Conservation (phyloP, 2,888 invertebrate genomes). For the Drosophila testacea region DNA sequence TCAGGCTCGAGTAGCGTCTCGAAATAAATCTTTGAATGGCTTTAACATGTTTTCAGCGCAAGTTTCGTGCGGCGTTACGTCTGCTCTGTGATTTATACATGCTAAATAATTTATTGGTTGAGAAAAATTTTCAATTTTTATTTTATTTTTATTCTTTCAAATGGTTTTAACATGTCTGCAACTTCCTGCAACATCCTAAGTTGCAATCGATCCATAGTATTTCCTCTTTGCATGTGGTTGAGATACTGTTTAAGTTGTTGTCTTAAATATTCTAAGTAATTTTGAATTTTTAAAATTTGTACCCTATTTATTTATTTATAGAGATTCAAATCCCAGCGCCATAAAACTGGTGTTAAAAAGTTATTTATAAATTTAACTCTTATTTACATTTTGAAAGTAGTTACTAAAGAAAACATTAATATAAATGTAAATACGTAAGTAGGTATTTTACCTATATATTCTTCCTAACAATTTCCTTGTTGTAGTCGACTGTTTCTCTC, state of each 20-base stretch:
- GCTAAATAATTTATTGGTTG: conserved; percentile 68
- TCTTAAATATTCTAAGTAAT: background rate
- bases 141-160: conserved; percentile 31
- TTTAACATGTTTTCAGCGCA: conserved; percentile 71
- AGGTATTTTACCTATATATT: too few relatives aligned
- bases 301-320: too few relatives aligned
- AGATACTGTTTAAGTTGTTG: background rate
- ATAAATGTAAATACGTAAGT: too few relatives aligned
- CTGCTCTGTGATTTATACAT: conserved; percentile 70
- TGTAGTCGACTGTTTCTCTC: conserved; percentile 29
- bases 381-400: too few relatives aligned
- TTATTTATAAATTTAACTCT: too few relatives aligned
- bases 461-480: background rate
- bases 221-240: background rate
- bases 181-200: conserved; percentile 29
- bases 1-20: conserved; percentile 51
- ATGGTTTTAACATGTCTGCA: conserved; percentile 40
- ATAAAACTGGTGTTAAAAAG: too few relatives aligned
- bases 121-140: conserved; percentile 28
- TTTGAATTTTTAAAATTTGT: too few relatives aligned
- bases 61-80: conserved; percentile 50
- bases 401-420: too few relatives aligned
- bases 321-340: too few relatives aligned
- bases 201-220: conserved; percentile 16
- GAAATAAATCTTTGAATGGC: conserved; percentile 77